phyloP scores from a whole-genome alignment of 2,888 invertebrate species.

The Lottia scabra region DNA sequence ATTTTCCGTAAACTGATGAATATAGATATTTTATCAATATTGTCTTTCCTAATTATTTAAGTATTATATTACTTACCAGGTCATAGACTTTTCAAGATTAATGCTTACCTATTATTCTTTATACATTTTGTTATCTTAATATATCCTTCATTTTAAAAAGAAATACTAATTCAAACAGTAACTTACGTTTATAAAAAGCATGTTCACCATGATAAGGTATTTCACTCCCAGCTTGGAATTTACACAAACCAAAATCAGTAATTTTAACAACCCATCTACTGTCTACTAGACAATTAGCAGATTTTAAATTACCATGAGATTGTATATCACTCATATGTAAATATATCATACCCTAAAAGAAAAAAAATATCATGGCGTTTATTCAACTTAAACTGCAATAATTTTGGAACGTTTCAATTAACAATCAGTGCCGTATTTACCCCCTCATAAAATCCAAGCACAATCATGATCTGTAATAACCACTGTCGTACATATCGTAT shows the following conservation, averaged over 20 bases:
- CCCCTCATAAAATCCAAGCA: too few relatives aligned
- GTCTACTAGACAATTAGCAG: conserved; percentile 63
- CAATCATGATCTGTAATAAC: too few relatives aligned
- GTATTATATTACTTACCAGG: too few relatives aligned
- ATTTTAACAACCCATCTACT: conserved; percentile 65
- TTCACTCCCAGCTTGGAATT: conserved; percentile 36
- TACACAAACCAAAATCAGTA: conserved; percentile 59
- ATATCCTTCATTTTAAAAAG: neutral
- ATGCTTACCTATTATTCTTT: neutral
- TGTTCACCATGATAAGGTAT: conserved; percentile 37
- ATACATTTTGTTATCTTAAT: neutral
- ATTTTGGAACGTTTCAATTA: too few relatives aligned
- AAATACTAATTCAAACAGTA: neutral
- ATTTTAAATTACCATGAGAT: conserved; percentile 61
- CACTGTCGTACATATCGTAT: too few relatives aligned
- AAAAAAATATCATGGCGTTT: neutral
- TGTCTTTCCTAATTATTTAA: too few relatives aligned
- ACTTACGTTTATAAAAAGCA: conserved; percentile 41
- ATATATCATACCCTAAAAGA: conserved; percentile 60
- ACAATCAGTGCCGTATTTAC: too few relatives aligned
- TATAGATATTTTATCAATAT: too few relatives aligned
- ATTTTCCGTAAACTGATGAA: too few relatives aligned
- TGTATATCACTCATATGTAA: conserved; percentile 58
- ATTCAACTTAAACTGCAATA: too few relatives aligned
- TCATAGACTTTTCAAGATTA: too few relatives aligned